Base-by-base conservation (phyloP, 2,888 invertebrate genomes). In the Parasteatoda lunata region DNA sequence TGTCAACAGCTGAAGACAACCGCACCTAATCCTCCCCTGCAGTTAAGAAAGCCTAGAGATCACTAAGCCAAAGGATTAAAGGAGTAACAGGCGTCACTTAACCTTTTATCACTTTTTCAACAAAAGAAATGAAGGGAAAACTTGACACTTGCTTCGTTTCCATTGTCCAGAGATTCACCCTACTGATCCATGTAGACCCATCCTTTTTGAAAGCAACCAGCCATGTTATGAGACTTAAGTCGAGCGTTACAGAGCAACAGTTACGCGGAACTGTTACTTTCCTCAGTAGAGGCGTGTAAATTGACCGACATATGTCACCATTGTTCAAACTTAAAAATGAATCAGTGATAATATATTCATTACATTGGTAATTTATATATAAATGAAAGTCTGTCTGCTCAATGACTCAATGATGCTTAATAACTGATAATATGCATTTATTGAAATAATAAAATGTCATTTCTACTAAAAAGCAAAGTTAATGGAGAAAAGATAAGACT, bases 131-230 rank as follows among this genome's bases (percentile, higher is more conserved):
- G 3, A 54, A 72, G 45, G 4, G 9, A 13, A 30, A 69, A 70
- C 68, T 77, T 83, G 76, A 77, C 82, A 83, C 45, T 30, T 7
- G 77, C 73, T 68, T 49, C 84, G 66, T 54, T 78, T 49, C 68
- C 73, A 77, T 78, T 78, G 84, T 73, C 83, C 84, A 30, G 49
- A n/a, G 30, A 66, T 11, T 66, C 30, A 70, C 70, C 77, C 72
- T 71, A 66, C 70, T 49, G 59, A 66, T 82, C 69, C 76, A 68
- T 69, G 82, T 65, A 77, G 64, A 77, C 49, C 66, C 77, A 69
- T 76, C 69, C 76, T 51, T 65, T 82, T 82, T 66, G 64, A 70
- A 54, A 30, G 51, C 78, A 84, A 13, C 84, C 77, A 73, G 78
- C 54, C 84, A 72, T 84, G 54, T 45, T 8, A 45, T 47, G 13